A percentile compares a stretch with the other conserved stretches of the same genome.
Conservation (phyloP, 2,797 vertebrate genomes). For the Labroides dimidiatus region DNA sequence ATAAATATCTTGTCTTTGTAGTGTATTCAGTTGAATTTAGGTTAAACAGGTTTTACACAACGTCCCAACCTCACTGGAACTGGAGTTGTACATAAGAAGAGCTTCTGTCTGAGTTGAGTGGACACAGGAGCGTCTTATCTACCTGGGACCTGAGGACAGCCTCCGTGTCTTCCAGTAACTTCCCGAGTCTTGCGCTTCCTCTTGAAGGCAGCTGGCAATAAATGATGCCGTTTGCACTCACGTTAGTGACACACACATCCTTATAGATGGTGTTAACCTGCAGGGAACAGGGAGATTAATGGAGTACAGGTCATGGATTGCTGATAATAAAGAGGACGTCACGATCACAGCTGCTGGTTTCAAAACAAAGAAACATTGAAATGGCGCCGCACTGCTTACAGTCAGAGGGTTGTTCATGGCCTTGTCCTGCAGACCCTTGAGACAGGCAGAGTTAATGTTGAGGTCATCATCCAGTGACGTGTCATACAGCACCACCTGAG, state of each 20-base stretch:
- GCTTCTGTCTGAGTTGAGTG: too few relatives aligned
- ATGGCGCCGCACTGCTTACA: conserved; percentile 72
- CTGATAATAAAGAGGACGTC: neutral
- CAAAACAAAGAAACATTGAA: neutral
- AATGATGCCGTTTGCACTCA: conserved; percentile 90
- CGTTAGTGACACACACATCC: conserved; percentile 89
- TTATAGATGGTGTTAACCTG: conserved; percentile 87
- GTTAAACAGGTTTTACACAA: too few relatives aligned
- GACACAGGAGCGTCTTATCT: neutral
- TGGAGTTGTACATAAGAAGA: too few relatives aligned
- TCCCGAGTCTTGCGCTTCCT: conserved; percentile 86
- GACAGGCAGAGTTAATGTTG: conserved; percentile 90
- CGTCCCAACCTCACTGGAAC: too few relatives aligned
- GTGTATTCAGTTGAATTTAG: too few relatives aligned
- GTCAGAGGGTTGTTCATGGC: conserved; percentile 88
- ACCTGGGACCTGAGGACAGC: conserved; percentile 90
- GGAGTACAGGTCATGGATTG: neutral
- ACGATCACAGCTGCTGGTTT: neutral
- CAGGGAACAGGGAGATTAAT: conserved; percentile 4
- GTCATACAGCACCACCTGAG: conserved; percentile 90
- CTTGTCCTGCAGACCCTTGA: conserved; percentile 88
- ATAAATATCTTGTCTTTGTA: too few relatives aligned
- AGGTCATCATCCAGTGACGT: conserved; percentile 93
- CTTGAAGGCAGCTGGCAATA: conserved; percentile 93
- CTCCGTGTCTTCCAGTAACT: conserved; percentile 87